A percentile compares a stretch with the other conserved stretches of the same genome.
Evolutionary conservation across 2,113 vertebrate genomes (phyloP).

Genomic region (Cinclus cinclus): DNA sequence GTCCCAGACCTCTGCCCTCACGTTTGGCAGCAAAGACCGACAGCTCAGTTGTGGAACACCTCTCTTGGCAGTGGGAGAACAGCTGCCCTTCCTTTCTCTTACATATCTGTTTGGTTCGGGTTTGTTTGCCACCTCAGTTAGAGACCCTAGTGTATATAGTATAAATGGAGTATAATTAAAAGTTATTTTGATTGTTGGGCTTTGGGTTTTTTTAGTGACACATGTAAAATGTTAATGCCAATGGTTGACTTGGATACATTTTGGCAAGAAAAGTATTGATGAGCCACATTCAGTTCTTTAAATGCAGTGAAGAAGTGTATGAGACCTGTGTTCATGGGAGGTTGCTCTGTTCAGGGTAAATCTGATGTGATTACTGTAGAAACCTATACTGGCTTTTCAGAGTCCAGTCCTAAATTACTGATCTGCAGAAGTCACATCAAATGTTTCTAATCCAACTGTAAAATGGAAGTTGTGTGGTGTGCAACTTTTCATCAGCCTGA

Average conservation of each 20-base stretch:
- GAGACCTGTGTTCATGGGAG: not conserved
- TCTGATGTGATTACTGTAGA: not conserved
- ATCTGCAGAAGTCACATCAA: slow-evolving; percentile 43
- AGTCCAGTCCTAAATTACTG: slow-evolving; percentile 14
- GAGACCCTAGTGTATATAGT: slow-evolving; percentile 61
- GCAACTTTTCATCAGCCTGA: slow-evolving; percentile 43
- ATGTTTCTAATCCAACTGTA: not conserved
- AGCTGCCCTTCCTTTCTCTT: slow-evolving; percentile 11
- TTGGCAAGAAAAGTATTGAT: slow-evolving; percentile 56
- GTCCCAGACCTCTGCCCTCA: not conserved
- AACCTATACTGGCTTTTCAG: slow-evolving; percentile 40
- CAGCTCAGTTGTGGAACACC: not conserved
- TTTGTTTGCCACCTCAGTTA: slow-evolving; percentile 51
- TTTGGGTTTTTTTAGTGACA: slow-evolving; percentile 46
- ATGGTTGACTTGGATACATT: slow-evolving; percentile 26
- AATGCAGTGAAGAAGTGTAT: slow-evolving; percentile 39
- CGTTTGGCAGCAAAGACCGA: accelerated
- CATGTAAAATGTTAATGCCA: slow-evolving; percentile 61
- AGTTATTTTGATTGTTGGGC: slow-evolving; percentile 46
- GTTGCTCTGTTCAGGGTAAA: slow-evolving; percentile 37
- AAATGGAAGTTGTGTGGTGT: slow-evolving; percentile 53
- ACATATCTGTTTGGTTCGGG: not conserved
- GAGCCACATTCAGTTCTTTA: not conserved
- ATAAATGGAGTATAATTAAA: slow-evolving; percentile 54
- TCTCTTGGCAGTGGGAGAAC: not conserved